phyloP scores from a whole-genome alignment of 2,113 vertebrate genomes.

The Colinus virginianus region DNA sequence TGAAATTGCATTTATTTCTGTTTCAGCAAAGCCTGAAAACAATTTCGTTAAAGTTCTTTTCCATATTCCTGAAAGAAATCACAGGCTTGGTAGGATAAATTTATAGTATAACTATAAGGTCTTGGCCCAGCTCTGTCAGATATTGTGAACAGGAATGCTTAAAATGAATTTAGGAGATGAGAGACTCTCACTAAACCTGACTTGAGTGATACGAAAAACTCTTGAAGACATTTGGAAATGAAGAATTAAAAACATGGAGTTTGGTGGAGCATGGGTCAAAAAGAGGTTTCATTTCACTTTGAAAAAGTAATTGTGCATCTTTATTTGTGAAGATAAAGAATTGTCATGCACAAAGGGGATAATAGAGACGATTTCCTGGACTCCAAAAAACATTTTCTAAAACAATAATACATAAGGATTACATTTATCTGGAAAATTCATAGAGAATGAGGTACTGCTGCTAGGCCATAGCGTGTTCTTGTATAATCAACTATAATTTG shows the following conservation, averaged over 20 bases:
- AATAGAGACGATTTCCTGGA: background rate
- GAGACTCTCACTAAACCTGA: background rate
- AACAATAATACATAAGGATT: rapidly evolving
- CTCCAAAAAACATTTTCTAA: background rate
- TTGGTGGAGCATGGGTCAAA: background rate
- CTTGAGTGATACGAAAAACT: background rate
- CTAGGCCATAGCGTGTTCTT: background rate
- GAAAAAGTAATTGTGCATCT: background rate
- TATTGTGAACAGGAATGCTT: background rate
- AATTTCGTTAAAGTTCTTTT: constrained; percentile 1
- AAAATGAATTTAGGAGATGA: background rate
- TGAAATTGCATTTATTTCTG: constrained; percentile 13
- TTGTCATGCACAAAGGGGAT: background rate
- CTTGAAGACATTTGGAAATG: background rate
- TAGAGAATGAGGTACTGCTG: background rate
- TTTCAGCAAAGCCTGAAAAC: background rate
- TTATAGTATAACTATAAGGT: background rate
- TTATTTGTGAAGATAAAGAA: background rate
- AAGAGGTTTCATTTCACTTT: background rate
- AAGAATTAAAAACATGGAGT: background rate
- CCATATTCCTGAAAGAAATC: constrained; percentile 13
- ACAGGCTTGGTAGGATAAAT: background rate
- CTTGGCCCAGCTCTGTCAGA: background rate
- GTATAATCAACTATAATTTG: background rate
- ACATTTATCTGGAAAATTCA: background rate